Evolutionary conservation across 2,797 vertebrate species (phyloP).

Genomic region (Poecilia velifera): DNA sequence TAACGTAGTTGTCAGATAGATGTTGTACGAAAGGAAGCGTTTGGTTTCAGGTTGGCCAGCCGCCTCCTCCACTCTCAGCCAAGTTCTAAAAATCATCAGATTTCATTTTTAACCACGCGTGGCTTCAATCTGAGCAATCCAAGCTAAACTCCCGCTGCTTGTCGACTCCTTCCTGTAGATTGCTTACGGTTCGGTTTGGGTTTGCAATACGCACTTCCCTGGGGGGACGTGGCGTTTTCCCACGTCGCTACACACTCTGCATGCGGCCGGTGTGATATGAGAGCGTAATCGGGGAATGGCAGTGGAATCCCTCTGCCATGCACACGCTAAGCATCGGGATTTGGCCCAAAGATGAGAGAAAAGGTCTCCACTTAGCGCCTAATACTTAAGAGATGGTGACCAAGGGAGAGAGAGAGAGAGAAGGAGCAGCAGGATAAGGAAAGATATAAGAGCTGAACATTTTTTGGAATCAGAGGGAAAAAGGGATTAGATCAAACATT

Average conservation of each 20-base stretch:
- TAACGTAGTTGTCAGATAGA: too few relatives aligned
- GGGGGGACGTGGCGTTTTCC: slow-evolving; percentile 35
- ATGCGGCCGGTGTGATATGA: slow-evolving; percentile 30
- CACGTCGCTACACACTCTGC: slow-evolving; percentile 8
- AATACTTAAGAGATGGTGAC: slow-evolving; percentile 11
- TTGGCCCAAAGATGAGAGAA: slow-evolving; percentile 2
- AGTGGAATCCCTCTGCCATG: slow-evolving; percentile 1
- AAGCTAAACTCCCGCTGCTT: slow-evolving; percentile 40
- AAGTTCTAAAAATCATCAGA: background rate
- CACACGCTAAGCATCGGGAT: background rate
- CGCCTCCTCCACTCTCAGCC: background rate
- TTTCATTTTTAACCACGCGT: slow-evolving; percentile 7
- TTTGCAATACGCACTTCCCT: slow-evolving; percentile 49
- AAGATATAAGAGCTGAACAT: slow-evolving; percentile 12
- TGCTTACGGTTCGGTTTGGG: slow-evolving; percentile 47
- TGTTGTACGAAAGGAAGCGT: slow-evolving; percentile 7
- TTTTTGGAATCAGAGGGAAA: slow-evolving; percentile 22
- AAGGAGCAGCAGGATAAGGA: background rate
- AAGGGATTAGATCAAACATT: slow-evolving; percentile 22
- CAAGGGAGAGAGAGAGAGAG: slow-evolving; percentile 1
- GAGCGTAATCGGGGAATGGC: slow-evolving; percentile 34
- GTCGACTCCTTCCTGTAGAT: slow-evolving; percentile 53
- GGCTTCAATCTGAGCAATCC: slow-evolving; percentile 18
- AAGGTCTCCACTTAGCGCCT: slow-evolving; percentile 5
- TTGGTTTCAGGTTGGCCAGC: slow-evolving; percentile 24